Percentiles rank a stretch among this genome's conserved stretches.
These are phyloP conservation scores for Metopolophium dirhodum DNA, from an alignment of 1,140 invertebrate genomes.

Conservation along the genomic window DNA sequence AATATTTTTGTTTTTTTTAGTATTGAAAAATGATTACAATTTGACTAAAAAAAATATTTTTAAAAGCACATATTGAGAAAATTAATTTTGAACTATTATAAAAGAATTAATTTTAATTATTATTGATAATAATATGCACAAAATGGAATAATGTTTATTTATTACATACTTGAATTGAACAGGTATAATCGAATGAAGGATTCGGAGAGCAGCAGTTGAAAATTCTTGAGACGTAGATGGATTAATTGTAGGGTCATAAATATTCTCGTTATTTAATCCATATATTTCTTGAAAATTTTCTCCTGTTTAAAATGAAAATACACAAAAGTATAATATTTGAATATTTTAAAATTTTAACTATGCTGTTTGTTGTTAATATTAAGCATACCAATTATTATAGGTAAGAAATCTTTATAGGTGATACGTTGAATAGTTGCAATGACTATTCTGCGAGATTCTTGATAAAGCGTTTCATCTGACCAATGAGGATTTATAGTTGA, in stretches of 20 bases:
- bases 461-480: constrained; percentile 59
- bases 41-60: background rate
- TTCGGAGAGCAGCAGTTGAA: background rate
- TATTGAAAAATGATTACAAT: background rate
- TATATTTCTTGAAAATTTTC: constrained; percentile 9
- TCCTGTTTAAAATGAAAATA: background rate
- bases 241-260: constrained; percentile 23
- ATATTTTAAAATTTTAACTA: background rate
- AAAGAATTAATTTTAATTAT: background rate
- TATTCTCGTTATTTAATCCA: constrained; percentile 19
- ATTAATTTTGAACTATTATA: background rate
- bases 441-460: constrained; percentile 61
- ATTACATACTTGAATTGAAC: constrained; percentile 41
- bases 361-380: constrained; percentile 63
- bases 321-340: background rate
- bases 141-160: background rate
- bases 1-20: background rate
- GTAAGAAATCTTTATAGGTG: constrained; percentile 73
- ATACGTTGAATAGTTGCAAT: constrained; percentile 69
- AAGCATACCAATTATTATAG: constrained; percentile 68
- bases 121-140: background rate
- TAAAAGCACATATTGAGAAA: background rate
- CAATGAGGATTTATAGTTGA: constrained; percentile 58
- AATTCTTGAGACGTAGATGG: constrained; percentile 25
- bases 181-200: constrained; percentile 38